Percentiles rank a stretch among this genome's conserved stretches.
phyloP scores from a whole-genome alignment of 2,888 invertebrate genomes.

The Linnaemya vulpina region DNA sequence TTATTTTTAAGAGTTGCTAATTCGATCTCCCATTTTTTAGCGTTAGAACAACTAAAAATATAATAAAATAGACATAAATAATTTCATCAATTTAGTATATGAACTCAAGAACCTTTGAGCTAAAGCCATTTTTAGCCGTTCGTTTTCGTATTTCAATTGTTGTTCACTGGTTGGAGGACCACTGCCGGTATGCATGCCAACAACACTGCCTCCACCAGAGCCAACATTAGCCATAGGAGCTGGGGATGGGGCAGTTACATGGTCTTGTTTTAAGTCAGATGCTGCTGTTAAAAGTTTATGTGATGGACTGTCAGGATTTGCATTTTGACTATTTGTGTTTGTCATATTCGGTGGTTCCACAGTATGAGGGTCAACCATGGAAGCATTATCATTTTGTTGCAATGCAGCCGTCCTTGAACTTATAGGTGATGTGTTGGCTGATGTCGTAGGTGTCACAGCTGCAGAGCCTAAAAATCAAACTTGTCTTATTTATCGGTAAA shows the following conservation, averaged over 20 bases:
- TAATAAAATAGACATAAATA: not conserved
- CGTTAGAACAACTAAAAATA: constrained; percentile 93
- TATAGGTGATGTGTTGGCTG: constrained; percentile 94
- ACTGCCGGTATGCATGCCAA: constrained; percentile 78
- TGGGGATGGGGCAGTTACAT: constrained; percentile 79
- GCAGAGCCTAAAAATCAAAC: constrained; percentile 83
- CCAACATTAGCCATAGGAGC: constrained; percentile 76
- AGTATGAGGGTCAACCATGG: constrained; percentile 83
- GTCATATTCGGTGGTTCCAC: constrained; percentile 85
- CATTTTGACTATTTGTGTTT: constrained; percentile 84
- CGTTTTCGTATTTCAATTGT: constrained; percentile 98
- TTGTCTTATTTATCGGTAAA: not conserved
- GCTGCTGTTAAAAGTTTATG: constrained; percentile 80
- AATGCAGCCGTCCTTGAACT: constrained; percentile 87
- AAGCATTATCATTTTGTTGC: constrained; percentile 82
- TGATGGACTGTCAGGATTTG: constrained; percentile 83
- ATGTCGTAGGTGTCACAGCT: constrained; percentile 92
- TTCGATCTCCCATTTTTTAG: constrained; percentile 99
- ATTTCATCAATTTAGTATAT: not conserved
- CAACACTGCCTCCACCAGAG: constrained; percentile 77
- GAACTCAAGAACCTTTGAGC: constrained; percentile 90
- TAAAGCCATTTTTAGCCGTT: constrained; percentile 95
- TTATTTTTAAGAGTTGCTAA: constrained; percentile 97
- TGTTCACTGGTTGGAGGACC: constrained; percentile 85
- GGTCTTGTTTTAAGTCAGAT: constrained; percentile 71